These are phyloP conservation scores for Condylura cristata DNA, from an alignment of 2,113 vertebrate genomes.

Conservation along the genomic window DNA sequence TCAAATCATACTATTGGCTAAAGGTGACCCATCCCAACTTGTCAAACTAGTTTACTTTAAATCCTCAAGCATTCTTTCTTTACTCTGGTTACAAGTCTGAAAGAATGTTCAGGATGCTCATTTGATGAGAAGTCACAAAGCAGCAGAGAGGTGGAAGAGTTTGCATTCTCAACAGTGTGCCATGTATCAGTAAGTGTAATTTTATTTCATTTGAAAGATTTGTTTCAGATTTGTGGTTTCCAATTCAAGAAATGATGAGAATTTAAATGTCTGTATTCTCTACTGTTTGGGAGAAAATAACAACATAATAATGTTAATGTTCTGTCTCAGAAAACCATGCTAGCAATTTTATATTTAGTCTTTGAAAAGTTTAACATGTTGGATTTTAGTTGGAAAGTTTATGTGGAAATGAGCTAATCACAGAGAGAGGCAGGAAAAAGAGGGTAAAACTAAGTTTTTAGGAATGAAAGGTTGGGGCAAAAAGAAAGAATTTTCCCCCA, in stretches of 20 bases:
- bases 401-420: not conserved
- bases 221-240: not conserved
- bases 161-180: not conserved
- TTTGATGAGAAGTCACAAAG: slow-evolving; percentile 46
- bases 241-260: not conserved
- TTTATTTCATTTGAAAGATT: slow-evolving; percentile 55
- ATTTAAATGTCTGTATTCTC: not conserved
- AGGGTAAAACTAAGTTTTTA: not conserved
- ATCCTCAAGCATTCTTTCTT: slow-evolving; percentile 61
- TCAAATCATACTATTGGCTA: slow-evolving; percentile 59
- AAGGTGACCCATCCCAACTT: slow-evolving; percentile 65
- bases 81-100: slow-evolving; percentile 54
- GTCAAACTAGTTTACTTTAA: slow-evolving; percentile 75
- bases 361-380: not conserved
- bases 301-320: not conserved
- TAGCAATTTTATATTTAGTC: slow-evolving; percentile 25
- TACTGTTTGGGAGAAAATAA: slow-evolving; percentile 10
- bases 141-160: slow-evolving; percentile 35
- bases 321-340: slow-evolving; percentile 27
- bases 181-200: slow-evolving; percentile 77
- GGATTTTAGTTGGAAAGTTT: not conserved
- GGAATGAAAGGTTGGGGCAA: not conserved
- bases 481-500: not conserved
- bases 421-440: not conserved
- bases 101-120: slow-evolving; percentile 51